Evolutionary conservation across 2,888 invertebrate genomes (phyloP).

Genomic region (Drosophila quinaria): DNA sequence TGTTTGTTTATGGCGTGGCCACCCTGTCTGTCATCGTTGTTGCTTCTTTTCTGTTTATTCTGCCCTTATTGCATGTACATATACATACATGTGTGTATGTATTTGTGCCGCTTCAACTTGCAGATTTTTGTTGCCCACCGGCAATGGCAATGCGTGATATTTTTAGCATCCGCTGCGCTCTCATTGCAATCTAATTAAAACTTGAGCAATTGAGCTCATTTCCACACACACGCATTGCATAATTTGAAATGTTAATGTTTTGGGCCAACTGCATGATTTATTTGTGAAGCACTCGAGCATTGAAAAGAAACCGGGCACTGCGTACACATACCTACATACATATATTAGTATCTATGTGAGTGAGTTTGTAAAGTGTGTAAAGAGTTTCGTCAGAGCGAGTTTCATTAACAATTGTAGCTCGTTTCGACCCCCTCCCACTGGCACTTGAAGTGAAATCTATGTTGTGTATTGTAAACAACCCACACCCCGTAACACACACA

Average conservation of each 20-base stretch:
- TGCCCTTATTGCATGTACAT: slow-evolving; percentile 5
- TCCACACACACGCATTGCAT: slow-evolving; percentile 74
- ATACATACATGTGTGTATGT: not conserved
- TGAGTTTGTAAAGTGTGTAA: slow-evolving; percentile 9
- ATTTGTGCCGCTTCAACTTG: slow-evolving; percentile 14
- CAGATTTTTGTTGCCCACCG: slow-evolving; percentile 28
- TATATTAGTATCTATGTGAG: slow-evolving; percentile 1
- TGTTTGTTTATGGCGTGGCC: slow-evolving; percentile 53
- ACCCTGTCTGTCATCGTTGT: slow-evolving; percentile 7
- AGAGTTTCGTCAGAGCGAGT: slow-evolving; percentile 37
- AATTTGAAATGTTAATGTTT: slow-evolving; percentile 56
- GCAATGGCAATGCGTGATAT: slow-evolving; percentile 57
- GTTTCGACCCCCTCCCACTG: not conserved
- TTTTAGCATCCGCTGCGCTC: slow-evolving; percentile 64
- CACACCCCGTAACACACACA: slow-evolving; percentile 52
- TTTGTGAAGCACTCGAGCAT: slow-evolving; percentile 60
- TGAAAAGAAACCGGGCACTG: slow-evolving; percentile 36
- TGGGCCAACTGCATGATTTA: slow-evolving; percentile 31
- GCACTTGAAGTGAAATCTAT: slow-evolving; percentile 23
- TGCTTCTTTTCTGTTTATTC: slow-evolving; percentile 6
- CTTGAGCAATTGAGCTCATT: slow-evolving; percentile 68
- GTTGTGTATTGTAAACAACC: slow-evolving; percentile 64
- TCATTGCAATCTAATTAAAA: slow-evolving; percentile 77
- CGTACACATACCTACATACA: slow-evolving; percentile 5
- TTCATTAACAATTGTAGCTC: slow-evolving; percentile 45